A percentile compares a stretch with the other conserved stretches of the same genome.
Conservation (phyloP, 2,888 invertebrate genomes). For the Cerastoderma edule region DNA sequence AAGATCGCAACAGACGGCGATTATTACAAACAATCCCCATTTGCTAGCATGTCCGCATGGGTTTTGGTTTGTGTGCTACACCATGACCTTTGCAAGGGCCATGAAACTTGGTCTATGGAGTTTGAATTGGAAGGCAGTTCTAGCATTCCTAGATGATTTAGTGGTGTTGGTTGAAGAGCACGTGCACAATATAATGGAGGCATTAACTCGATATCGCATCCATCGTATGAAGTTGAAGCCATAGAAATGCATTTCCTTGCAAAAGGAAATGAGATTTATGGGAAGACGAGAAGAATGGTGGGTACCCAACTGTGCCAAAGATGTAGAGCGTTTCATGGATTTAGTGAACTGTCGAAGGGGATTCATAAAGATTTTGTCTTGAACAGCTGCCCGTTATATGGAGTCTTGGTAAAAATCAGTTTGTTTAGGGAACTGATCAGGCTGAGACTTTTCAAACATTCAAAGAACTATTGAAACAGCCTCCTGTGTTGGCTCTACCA, state of each 20-base stretch:
- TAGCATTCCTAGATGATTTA: conserved; percentile 57
- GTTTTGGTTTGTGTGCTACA: conserved; percentile 61
- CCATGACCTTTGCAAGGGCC: conserved; percentile 60
- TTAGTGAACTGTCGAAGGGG: conserved; percentile 53
- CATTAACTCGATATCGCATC: conserved; percentile 41
- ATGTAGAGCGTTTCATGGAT: conserved; percentile 57
- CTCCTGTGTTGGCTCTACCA: conserved; percentile 49
- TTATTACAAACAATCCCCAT: conserved; percentile 64
- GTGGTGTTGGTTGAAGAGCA: conserved; percentile 47
- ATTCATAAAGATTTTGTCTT: conserved; percentile 42
- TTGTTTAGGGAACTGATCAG: conserved; percentile 34
- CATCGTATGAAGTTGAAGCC: conserved; percentile 55
- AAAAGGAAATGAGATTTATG: conserved; percentile 38
- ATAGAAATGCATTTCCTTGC: conserved; percentile 44
- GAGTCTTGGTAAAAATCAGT: conserved; percentile 41
- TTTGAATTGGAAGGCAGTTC: conserved; percentile 45
- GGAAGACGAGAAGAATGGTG: conserved; percentile 45
- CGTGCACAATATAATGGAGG: conserved; percentile 33
- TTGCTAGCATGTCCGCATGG: conserved; percentile 60
- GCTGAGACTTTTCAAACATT: conserved; percentile 30
- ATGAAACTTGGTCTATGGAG: conserved; percentile 54
- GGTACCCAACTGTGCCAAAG: conserved; percentile 26
- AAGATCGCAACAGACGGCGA: conserved; percentile 62
- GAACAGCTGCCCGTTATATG: conserved; percentile 39
- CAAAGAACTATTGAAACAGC: conserved; percentile 21